These are phyloP conservation scores for Sitta carolinensis DNA, from an alignment of 2,797 vertebrate species.

Conservation along the genomic window DNA sequence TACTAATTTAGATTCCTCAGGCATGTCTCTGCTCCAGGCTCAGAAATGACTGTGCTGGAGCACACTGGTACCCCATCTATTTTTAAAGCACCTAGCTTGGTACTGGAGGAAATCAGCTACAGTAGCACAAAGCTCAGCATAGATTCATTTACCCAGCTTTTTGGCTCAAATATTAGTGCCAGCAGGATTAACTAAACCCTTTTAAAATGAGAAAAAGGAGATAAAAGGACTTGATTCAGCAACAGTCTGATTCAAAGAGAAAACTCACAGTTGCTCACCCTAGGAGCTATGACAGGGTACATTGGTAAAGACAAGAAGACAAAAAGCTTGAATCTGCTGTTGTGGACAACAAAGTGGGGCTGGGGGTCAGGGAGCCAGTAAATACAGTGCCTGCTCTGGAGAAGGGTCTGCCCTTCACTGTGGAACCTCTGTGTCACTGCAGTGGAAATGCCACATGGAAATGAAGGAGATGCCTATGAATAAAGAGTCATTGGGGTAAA, in stretches of 20 bases:
- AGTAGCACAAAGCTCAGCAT: background rate
- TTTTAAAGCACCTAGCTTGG: background rate
- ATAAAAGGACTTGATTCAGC: conserved; percentile 22
- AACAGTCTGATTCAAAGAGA: background rate
- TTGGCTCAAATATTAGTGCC: background rate
- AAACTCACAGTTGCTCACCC: background rate
- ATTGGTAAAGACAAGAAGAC: background rate
- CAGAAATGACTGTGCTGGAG: background rate
- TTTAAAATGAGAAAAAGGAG: background rate
- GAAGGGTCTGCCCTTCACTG: background rate
- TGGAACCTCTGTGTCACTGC: background rate
- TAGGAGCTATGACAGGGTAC: background rate
- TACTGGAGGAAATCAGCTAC: background rate
- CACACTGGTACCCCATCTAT: background rate
- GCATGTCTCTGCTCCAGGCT: background rate
- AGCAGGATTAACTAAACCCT: conserved; percentile 19
- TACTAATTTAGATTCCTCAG: background rate
- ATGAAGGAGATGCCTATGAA: background rate
- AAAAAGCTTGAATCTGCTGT: background rate
- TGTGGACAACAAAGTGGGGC: background rate
- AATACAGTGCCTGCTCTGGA: background rate
- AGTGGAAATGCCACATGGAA: conserved; percentile 5
- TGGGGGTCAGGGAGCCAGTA: background rate
- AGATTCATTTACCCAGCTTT: background rate
- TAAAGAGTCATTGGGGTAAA: background rate